Percentiles rank a stretch among this genome's conserved stretches.
phyloP scores from a whole-genome alignment of 2,113 vertebrate genomes.

The Microtus pennsylvanicus region DNA sequence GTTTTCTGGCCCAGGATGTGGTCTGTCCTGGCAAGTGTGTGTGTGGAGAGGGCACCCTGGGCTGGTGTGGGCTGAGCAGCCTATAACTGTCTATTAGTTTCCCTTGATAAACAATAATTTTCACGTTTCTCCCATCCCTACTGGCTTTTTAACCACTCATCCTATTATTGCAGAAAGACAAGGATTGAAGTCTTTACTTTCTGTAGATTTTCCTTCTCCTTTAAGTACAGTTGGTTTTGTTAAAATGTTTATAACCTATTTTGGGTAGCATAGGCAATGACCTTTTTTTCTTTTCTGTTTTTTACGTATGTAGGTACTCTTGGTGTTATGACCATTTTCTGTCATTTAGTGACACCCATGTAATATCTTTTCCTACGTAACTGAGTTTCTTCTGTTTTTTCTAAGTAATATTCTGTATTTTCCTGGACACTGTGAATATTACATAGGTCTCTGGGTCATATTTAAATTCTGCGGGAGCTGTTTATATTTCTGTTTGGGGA shows the following conservation, averaged over 20 bases:
- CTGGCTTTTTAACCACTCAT: background rate
- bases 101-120: background rate
- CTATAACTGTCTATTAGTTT: background rate
- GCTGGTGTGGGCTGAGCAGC: background rate
- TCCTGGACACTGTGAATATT: background rate
- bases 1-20: conserved; percentile 13
- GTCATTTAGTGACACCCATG: background rate
- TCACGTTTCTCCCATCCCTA: background rate
- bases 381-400: conserved; percentile 3
- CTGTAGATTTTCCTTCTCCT: background rate
- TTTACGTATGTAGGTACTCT: background rate
- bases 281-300: background rate
- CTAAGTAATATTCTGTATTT: conserved; percentile 21
- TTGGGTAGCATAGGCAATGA: background rate
- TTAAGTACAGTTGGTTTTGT: background rate
- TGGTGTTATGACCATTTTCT: background rate
- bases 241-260: background rate
- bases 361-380: background rate
- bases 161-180: background rate
- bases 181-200: background rate
- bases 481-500: background rate
- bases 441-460: background rate
- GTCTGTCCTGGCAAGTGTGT: background rate
- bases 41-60: background rate
- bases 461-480: background rate